Conservation (phyloP, 35 echinoderm and acorn worm genomes). For the Stichopus chloronotus region DNA sequence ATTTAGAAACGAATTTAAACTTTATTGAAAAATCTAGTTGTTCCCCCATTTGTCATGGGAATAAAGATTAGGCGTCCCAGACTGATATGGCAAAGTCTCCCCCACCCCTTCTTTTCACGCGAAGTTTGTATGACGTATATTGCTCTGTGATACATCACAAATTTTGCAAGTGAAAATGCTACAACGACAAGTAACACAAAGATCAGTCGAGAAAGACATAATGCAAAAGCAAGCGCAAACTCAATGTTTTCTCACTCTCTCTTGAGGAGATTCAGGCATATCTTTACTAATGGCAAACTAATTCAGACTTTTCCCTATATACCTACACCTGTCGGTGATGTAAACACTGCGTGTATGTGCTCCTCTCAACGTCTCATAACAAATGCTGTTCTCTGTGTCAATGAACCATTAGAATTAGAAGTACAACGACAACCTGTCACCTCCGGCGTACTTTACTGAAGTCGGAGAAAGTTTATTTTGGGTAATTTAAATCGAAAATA, state of each 20-base stretch:
- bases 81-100: no score
- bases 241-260: neutral
- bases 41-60: no score
- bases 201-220: no score
- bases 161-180: no score
- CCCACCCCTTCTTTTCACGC: no score
- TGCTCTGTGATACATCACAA: no score
- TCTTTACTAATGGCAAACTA: neutral
- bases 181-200: no score
- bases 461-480: conserved; percentile 30
- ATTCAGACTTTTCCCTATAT: neutral
- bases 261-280: neutral
- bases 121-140: no score
- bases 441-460: conserved; percentile 4
- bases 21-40: no score
- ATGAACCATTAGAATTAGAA: conserved; percentile 10
- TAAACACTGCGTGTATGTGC: neutral
- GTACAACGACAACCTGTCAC: conserved; percentile 25
- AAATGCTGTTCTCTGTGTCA: neutral
- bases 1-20: no score
- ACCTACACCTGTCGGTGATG: neutral
- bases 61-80: no score
- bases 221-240: no score
- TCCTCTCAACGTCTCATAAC: neutral
- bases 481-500: conserved; percentile 38